Evolutionary conservation across 2,113 vertebrate species (phyloP).

Genomic region (Butorides virescens): DNA sequence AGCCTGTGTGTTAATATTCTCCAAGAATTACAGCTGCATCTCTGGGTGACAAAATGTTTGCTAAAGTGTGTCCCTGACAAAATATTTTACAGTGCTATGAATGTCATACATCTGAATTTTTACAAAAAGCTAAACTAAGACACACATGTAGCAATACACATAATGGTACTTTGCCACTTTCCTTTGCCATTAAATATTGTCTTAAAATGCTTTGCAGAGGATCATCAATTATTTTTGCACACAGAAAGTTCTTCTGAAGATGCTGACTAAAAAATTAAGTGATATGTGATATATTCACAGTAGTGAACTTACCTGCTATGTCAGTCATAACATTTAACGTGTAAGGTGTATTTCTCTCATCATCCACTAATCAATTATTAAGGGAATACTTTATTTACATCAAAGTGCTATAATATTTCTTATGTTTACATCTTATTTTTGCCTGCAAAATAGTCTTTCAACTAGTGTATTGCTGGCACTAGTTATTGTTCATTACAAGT

Average conservation of each 20-base stretch:
- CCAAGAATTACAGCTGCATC: slow-evolving; percentile 29
- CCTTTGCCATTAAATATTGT: neutral
- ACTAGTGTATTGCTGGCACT: neutral
- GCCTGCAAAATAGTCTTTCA: neutral
- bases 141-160: neutral
- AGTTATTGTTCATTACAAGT: neutral
- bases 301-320: neutral
- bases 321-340: slow-evolving; percentile 1
- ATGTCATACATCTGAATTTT: neutral
- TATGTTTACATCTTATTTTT: slow-evolving; percentile 19
- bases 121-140: neutral
- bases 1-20: slow-evolving; percentile 57
- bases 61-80: slow-evolving; percentile 16
- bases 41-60: slow-evolving; percentile 43
- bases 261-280: neutral
- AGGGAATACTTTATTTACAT: slow-evolving; percentile 35
- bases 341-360: neutral
- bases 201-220: neutral
- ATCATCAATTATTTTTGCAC: neutral
- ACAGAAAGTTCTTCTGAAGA: neutral
- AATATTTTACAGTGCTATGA: neutral
- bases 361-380: slow-evolving; percentile 49
- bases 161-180: neutral
- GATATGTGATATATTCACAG: neutral
- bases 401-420: slow-evolving; percentile 23